phyloP scores from a whole-genome alignment of 2,113 vertebrate genomes.

The Tetrax tetrax region DNA sequence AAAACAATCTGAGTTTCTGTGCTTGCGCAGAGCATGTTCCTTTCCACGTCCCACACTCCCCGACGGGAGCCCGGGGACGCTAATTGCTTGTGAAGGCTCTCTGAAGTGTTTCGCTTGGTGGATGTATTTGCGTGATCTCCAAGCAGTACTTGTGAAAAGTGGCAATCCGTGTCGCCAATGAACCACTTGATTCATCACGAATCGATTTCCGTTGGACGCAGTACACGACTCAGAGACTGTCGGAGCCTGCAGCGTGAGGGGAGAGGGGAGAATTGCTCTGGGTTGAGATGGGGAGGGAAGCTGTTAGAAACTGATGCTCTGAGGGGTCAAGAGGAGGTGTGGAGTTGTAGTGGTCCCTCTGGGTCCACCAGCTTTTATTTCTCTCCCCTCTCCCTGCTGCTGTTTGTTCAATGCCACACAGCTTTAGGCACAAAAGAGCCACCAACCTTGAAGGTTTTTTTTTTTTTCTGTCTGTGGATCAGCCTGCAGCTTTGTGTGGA shows the following conservation, averaged over 20 bases:
- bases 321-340: not conserved
- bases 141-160: not conserved
- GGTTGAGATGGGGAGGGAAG: not conserved
- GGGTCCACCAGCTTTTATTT: not conserved
- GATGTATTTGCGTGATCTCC: not conserved
- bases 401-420: not conserved
- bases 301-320: not conserved
- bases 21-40: not conserved
- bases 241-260: rapidly evolving
- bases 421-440: not conserved
- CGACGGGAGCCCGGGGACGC: not conserved
- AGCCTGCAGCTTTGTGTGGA: not conserved
- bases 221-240: not conserved
- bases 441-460: not conserved
- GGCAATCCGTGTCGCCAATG: not conserved
- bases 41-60: not conserved
- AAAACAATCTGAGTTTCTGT: not conserved
- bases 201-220: not conserved
- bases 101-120: not conserved
- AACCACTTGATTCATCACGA: not conserved
- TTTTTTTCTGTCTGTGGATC: not conserved
- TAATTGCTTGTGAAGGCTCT: conserved; percentile 40
- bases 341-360: not conserved
- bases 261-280: not conserved
- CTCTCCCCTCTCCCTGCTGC: not conserved